Conservation (phyloP, 2,888 invertebrate species). For the Agelastica alni region DNA sequence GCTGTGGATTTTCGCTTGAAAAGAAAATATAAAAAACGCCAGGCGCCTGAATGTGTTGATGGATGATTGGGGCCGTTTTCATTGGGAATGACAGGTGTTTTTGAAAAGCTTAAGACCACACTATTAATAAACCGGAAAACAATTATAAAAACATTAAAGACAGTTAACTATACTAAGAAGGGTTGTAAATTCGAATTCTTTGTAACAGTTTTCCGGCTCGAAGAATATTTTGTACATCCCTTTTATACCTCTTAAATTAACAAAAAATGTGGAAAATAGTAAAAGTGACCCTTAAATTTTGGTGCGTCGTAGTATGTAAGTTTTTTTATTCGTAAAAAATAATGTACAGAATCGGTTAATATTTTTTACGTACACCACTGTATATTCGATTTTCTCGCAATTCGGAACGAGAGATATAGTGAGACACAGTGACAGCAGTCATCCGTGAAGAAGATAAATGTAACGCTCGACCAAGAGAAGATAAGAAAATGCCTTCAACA, state of each 20-base stretch:
- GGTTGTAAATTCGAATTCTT: no score
- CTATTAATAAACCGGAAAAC: not conserved
- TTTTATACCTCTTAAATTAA: no score
- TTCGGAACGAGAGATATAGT: conserved; percentile 34
- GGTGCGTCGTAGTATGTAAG: no score
- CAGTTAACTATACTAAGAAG: no score
- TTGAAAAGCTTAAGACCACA: conserved; percentile 4
- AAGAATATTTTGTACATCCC: no score
- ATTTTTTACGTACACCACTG: conserved; percentile 17
- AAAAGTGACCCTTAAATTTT: no score
- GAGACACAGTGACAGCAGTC: conserved; percentile 52
- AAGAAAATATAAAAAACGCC: conserved; percentile 24
- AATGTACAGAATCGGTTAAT: no score
- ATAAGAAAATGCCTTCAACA: conserved; percentile 24
- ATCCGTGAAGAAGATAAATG: conserved; percentile 56
- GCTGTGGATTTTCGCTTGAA: conserved; percentile 20
- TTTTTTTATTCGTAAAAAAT: no score
- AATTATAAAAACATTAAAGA: not conserved
- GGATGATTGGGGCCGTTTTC: conserved; percentile 25
- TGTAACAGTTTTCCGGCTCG: no score
- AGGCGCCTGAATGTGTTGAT: conserved; percentile 26
- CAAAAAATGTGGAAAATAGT: no score
- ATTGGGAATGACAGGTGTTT: conserved; percentile 24
- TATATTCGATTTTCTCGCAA: conserved; percentile 19
- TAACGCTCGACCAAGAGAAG: conserved; percentile 36